Conservation (phyloP, 2,113 vertebrate species). For the Neolamprologus devosi region DNA sequence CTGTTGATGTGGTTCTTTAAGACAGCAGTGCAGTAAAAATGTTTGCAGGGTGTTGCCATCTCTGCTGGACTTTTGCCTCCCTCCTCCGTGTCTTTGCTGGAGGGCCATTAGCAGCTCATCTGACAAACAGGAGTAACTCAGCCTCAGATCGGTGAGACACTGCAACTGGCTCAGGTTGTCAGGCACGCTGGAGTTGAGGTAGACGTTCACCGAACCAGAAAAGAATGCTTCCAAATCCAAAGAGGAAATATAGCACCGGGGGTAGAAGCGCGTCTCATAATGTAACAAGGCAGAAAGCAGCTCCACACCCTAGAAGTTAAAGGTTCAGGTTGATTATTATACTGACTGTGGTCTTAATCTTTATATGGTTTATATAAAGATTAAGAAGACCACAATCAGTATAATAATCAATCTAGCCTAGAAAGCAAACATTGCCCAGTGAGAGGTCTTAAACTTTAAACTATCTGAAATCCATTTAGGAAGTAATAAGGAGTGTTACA, state of each 20-base stretch:
- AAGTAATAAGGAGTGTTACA: not conserved
- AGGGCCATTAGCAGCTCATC: not conserved
- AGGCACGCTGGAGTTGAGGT: not conserved
- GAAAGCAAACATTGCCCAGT: not conserved
- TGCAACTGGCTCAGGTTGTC: not conserved
- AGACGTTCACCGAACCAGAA: not conserved
- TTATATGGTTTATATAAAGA: no score
- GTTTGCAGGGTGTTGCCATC: not conserved
- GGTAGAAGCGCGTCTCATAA: not conserved
- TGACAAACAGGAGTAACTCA: conserved; percentile 14
- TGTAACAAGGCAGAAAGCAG: not conserved
- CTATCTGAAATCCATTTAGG: not conserved
- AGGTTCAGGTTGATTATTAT: not conserved
- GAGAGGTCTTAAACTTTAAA: not conserved
- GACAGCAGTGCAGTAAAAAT: not conserved
- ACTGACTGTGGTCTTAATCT: no score
- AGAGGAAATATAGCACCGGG: not conserved
- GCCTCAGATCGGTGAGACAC: not conserved
- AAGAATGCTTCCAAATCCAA: conserved; percentile 9
- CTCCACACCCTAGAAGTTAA: not conserved
- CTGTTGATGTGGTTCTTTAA: not conserved
- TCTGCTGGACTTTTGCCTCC: not conserved
- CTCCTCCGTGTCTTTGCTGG: not conserved
- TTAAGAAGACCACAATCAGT: not conserved
- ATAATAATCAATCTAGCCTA: not conserved